Evolutionary conservation across 2,113 vertebrate species (phyloP), one percentile per base, ranked within the genome.

Genomic region (Brachypteracias leptosomus): DNA sequence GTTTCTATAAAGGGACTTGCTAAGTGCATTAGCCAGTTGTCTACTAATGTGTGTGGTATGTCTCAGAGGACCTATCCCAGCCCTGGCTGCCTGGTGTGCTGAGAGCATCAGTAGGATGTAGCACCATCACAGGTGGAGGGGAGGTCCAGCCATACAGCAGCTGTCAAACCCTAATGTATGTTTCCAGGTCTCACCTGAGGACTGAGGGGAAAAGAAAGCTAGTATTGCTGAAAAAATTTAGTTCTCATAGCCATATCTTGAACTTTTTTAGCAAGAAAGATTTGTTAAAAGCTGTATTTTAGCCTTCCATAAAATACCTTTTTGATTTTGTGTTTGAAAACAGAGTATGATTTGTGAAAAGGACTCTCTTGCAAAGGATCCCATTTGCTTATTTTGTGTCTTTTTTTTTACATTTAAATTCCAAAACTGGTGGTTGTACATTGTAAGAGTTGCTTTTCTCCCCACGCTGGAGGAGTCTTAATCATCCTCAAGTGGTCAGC

Each of bases 1-100:
- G 73, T 93, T 92, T 85, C 88, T 97, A 75, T 96, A 93, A 96
- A 96, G 95, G 93, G 90, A 97, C 93, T 96, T 89, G 90, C 79
- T 96, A 87, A 97, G 90, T 95, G 73, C 70, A 42, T 85, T 95
- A 94, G 78, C 57, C 79, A 71, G 86, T 84, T 92, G 66, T 94
- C 88, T 91, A 7, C 92, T 92, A 66, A 90, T 55, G 66, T 21
- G 40, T 74, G 89, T 85, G 49, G 83, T 42, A 4, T 2, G 6
- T 66, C 68, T 81, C 36, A 15, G 28, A 52, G 62, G 79, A 76
- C 20, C 70, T n/a, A 13, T 72, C 33, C 68, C 79, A 91, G 75
- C 62, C 14, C 67, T 1, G 4, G 42, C 55, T 5, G 4, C 88
- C 61, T 63, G 72, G 16, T 49, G 76, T 85, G 89, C 70, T 0